Evolutionary conservation across 2,113 vertebrate genomes (phyloP).

Genomic region (Daphoenositta chrysoptera): DNA sequence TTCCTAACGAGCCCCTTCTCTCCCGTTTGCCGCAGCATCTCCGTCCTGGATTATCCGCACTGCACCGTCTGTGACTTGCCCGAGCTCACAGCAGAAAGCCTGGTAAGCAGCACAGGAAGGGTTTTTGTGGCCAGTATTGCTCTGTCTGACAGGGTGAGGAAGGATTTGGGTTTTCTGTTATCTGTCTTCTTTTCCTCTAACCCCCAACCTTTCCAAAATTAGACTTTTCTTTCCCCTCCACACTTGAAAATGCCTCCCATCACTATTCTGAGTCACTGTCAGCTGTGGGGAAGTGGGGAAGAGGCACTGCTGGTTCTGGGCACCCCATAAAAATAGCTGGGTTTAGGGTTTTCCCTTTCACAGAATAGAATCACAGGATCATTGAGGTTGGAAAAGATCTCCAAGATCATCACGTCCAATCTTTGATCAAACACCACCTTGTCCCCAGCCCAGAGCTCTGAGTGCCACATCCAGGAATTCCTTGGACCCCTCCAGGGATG

Average conservation of each 20-base stretch:
- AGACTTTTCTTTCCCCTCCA: neutral
- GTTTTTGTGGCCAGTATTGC: neutral
- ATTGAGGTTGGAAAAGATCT: neutral
- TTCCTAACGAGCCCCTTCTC: neutral
- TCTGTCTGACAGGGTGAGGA: neutral
- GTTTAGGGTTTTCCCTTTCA: neutral
- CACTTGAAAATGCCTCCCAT: neutral
- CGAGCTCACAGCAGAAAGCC: constrained; percentile 91
- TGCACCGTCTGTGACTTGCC: constrained; percentile 90
- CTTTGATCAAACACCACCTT: neutral
- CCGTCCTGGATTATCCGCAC: constrained; percentile 88
- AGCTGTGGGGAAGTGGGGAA: neutral
- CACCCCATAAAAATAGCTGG: neutral
- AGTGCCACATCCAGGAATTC: neutral
- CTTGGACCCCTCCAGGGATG: neutral
- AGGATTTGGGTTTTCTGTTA: neutral
- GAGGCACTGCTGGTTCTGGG: neutral
- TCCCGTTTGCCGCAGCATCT: constrained; percentile 78
- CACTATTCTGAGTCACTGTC: fast-evolving
- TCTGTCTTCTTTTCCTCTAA: neutral
- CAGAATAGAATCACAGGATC: neutral
- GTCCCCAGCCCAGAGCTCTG: neutral
- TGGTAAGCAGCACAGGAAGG: constrained; percentile 79
- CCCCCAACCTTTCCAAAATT: neutral
- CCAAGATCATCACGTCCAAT: no score